These are phyloP conservation scores for Campylomormyrus numenius DNA, from an alignment of 2,113 vertebrate genomes.

Conservation along the genomic window DNA sequence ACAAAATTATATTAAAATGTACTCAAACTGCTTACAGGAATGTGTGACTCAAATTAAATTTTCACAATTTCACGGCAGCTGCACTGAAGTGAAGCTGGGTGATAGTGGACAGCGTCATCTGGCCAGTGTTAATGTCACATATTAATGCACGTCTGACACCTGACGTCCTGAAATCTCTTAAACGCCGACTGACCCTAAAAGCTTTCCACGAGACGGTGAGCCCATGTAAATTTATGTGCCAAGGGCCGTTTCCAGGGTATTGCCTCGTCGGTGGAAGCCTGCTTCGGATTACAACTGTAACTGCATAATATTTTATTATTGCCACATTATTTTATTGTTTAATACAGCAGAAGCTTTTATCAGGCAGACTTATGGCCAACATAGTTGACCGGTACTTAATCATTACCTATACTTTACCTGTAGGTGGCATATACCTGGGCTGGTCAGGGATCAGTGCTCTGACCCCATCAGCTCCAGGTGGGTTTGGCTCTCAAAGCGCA, in stretches of 20 bases:
- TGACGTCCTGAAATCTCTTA: not conserved
- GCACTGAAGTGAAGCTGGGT: not conserved
- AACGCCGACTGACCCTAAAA: not conserved
- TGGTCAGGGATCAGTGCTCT: not conserved
- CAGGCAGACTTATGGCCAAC: not conserved
- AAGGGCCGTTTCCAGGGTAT: not conserved
- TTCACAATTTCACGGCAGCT: not conserved
- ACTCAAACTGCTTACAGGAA: slow-evolving; percentile 9
- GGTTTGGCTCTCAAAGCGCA: not conserved
- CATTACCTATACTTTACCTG: not conserved
- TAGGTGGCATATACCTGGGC: not conserved
- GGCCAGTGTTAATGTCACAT: not conserved
- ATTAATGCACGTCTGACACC: not conserved
- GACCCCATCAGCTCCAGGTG: not conserved
- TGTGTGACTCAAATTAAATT: not conserved
- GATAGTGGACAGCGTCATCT: not conserved
- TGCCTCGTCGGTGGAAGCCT: not conserved
- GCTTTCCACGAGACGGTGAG: not conserved
- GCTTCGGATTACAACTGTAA: not conserved
- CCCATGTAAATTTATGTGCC: not conserved
- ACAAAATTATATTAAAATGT: not conserved
- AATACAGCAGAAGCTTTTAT: not conserved
- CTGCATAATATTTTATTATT: not conserved
- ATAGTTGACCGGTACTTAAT: not conserved
- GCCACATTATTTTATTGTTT: not conserved